A percentile compares a stretch with the other conserved stretches of the same genome.
Evolutionary conservation across 2,797 vertebrate species (phyloP).

Genomic region (Lemur catta): DNA sequence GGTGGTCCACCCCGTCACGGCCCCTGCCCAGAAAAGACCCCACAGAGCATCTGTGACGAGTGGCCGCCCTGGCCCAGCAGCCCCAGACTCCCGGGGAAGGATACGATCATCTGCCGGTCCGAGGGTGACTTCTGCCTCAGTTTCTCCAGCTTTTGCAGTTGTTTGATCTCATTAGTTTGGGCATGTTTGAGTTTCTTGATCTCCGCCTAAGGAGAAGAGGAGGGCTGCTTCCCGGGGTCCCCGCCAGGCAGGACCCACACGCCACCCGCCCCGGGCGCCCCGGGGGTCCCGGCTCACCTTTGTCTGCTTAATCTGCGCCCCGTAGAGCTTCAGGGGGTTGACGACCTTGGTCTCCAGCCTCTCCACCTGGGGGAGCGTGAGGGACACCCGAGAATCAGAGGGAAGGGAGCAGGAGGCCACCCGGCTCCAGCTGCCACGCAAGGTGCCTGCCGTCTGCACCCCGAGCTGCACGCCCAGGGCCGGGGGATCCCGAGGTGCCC

Average conservation of each 20-base stretch:
- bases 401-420: not conserved
- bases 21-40: not conserved
- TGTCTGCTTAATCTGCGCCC: conserved; percentile 83
- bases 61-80: accelerated
- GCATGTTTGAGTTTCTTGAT: conserved; percentile 87
- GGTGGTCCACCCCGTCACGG: accelerated
- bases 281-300: conserved; percentile 45
- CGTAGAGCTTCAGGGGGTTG: conserved; percentile 83
- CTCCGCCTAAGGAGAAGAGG: conserved; percentile 82
- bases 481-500: accelerated
- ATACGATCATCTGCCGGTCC: conserved; percentile 88
- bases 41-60: accelerated
- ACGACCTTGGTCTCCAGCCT: conserved; percentile 86
- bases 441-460: not conserved
- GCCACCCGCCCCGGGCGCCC: accelerated
- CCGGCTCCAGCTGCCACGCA: no score
- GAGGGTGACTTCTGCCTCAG: conserved; percentile 85
- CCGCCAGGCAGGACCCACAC: accelerated
- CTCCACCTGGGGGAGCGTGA: conserved; percentile 81
- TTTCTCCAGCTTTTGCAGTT: conserved; percentile 87
- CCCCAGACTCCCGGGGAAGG: conserved; percentile 70
- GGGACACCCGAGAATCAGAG: not conserved
- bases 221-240: not conserved
- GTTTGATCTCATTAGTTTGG: conserved; percentile 87
- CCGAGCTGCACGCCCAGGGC: accelerated